Evolutionary conservation across 2,888 invertebrate species (phyloP), one percentile per base, ranked within the genome.

Genomic region (Ophioninae sp.): DNA sequence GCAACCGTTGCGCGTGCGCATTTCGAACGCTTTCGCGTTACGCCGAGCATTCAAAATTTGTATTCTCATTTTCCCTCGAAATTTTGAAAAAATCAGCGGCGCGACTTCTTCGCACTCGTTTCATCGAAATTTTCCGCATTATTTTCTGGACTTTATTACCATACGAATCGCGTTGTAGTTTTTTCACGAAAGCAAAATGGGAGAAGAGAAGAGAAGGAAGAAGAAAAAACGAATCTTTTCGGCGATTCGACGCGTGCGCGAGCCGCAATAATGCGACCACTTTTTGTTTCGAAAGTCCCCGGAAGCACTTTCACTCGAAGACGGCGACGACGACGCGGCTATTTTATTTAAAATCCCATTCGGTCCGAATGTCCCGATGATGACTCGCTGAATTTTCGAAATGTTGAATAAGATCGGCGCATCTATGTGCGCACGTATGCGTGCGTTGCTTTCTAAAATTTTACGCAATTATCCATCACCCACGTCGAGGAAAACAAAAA

Each of bases 221-320:
- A 41, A 44, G 23, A 67, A 73, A 59, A 61, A n/a, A 64, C 30
- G 10, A 13, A 51, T 65, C 56, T 68, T 61, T 67, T 58, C 51
- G 22, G n/a, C 13, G 56, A 44, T 63, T 64, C 37, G 59, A 30
- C 44, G 51, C 56, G 56, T 20, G 23, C 7, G 22, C 37, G 51
- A 44, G 67, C 63, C 65, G 75, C 73, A 79, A 79, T 51, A 65
- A 67, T 65, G 59, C 39, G 79, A 67, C 65, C 59, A 72, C 65
- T 73, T 84, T 78, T 81, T 74, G 81, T 81, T 83, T 84, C 81
- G 81, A 81, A 84, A 81, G 78, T 72, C 79, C 77, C 56, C 83
- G 83, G 81, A 81, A 81, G 81, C 78, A 84, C 83, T 84, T 84
- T 84, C 83, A 84, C 83, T 84, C 65, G 71, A 75, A 71, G 81